Evolutionary conservation across 2,797 vertebrate genomes (phyloP).

Genomic region (Pseudotriccus pelzelni): DNA sequence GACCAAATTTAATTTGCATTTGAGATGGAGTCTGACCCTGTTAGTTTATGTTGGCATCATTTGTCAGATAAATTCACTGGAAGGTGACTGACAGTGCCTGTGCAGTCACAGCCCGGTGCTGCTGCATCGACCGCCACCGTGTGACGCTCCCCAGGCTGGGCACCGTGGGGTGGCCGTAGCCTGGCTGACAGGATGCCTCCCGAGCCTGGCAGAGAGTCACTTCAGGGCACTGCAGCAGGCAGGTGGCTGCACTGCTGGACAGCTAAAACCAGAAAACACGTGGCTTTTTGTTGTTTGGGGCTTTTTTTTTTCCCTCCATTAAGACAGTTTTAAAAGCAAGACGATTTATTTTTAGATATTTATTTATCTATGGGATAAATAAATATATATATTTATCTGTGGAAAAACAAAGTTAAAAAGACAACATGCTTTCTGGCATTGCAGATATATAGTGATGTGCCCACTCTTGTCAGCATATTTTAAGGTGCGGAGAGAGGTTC

Average conservation of each 20-base stretch:
- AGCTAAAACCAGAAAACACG: neutral
- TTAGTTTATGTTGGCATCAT: neutral
- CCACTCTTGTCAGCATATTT: neutral
- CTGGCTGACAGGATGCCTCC: neutral
- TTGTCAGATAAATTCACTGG: neutral
- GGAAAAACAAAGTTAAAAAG: neutral
- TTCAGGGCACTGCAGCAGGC: neutral
- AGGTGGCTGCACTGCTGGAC: neutral
- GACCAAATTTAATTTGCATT: neutral
- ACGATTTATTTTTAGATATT: neutral
- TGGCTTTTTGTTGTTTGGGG: neutral
- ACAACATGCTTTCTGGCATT: neutral
- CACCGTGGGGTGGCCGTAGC: neutral
- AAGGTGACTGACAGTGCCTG: neutral
- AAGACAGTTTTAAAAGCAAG: neutral
- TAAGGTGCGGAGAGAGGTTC: neutral
- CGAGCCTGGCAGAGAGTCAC: neutral
- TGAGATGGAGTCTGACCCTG: neutral
- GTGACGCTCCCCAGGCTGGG: neutral
- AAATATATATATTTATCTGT: neutral
- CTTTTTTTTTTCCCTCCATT: neutral
- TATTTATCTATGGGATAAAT: neutral
- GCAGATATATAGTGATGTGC: neutral
- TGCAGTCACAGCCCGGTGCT: neutral
- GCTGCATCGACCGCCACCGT: rapidly evolving